Conservation (phyloP, 2,113 vertebrate species). For the Anseranas semipalmata region DNA sequence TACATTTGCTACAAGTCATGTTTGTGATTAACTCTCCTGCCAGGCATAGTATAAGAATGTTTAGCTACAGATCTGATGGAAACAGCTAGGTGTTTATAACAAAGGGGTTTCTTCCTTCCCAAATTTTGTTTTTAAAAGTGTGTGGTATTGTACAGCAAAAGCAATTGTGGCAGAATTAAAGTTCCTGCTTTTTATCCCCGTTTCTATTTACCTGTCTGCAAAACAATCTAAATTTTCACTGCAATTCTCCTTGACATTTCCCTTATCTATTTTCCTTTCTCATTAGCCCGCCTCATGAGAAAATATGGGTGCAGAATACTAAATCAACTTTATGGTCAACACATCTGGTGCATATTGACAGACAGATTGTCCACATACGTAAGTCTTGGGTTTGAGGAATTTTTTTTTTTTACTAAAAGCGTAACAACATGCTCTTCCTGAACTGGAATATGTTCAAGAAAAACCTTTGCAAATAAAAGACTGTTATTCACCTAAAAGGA, state of each 20-base stretch:
- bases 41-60: not conserved
- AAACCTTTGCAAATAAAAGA: not conserved
- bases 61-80: slow-evolving; percentile 7
- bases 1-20: slow-evolving; percentile 1
- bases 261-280: slow-evolving; percentile 66
- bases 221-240: slow-evolving; percentile 59
- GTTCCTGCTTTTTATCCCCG: not conserved
- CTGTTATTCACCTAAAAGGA: slow-evolving; percentile 2
- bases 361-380: slow-evolving; percentile 14
- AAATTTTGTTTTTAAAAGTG: not conserved
- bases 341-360: slow-evolving; percentile 56
- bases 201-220: slow-evolving; percentile 62
- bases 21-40: slow-evolving; percentile 16
- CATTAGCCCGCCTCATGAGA: slow-evolving; percentile 53
- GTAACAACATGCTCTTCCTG: slow-evolving; percentile 25
- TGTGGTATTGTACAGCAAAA: not conserved
- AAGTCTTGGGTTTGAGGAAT: not conserved
- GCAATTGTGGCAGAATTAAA: slow-evolving; percentile 19
- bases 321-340: slow-evolving; percentile 62
- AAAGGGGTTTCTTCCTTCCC: not conserved
- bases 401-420: not conserved
- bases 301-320: slow-evolving; percentile 14
- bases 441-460: slow-evolving; percentile 1
- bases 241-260: slow-evolving; percentile 71
- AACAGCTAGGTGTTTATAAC: not conserved